Base-by-base conservation (phyloP, 2,888 invertebrate species). In the Ligdia adustata region DNA sequence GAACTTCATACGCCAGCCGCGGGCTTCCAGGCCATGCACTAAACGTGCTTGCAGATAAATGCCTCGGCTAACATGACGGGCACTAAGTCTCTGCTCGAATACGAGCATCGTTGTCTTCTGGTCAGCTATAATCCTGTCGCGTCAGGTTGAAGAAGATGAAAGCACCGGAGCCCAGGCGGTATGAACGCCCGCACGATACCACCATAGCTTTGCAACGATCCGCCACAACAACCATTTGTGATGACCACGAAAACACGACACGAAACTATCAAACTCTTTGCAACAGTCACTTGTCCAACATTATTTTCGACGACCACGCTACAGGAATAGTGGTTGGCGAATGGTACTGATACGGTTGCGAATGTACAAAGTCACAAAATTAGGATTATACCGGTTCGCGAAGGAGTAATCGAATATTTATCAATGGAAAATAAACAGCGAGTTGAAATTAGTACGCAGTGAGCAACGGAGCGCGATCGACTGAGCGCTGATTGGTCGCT, bases 111-210 rank as follows among this genome's bases (percentile, higher is more conserved):
- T 60, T 49, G 26, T 40, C 45, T 82, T 69, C 82, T 85, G 79
- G 90, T 90, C 90, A 90, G 90, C 90, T 90, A 64, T 89, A 76
- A 64, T 90, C 90, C 70, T 90, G 90, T 55, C 90, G 78, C 47
- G 89, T 90, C 67, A 90, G 64, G 67, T 90, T 90, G 72, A 82
- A 85, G 78, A 83, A 89, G 62, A 84, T 75, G 62, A 90, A 89
- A 55, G 89, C 88, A 55, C 88, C 89, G 55, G 79, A 83, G 49
- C 81, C 75, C 40, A 82, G 69, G 51, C 80, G 80, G 69, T 76
- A 80, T 52, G 72, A 75, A 54, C 72, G 72, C 59, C 77, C 73
- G 62, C 80, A 62, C 65, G 60, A 69, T 73, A 80, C 75, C 78
- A 89, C 81, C 89, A 89, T 89, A 87, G 86, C 82, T 87, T 79